Conservation (phyloP, 92 coral and sea anemone species). For the Epizoanthus fatuus region DNA sequence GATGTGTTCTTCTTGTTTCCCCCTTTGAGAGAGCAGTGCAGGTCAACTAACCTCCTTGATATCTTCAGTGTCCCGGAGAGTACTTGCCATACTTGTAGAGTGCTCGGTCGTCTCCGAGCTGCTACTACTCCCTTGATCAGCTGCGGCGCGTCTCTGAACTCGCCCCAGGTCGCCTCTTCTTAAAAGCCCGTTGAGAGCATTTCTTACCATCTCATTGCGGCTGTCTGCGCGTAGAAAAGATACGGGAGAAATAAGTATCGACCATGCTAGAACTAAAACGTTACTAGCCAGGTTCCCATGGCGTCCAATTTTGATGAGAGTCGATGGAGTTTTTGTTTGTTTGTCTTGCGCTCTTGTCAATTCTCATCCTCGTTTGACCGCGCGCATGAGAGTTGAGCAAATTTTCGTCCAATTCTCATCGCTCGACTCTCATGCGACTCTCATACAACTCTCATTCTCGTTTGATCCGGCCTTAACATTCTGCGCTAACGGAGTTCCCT, state of each 20-base stretch:
- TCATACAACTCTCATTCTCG: too few species aligned
- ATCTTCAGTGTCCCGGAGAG: slow-evolving; percentile 82
- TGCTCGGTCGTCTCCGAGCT: slow-evolving; percentile 64
- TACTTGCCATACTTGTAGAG: slow-evolving; percentile 67
- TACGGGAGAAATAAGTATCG: not conserved
- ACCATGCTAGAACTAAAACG: too few species aligned
- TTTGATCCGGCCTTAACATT: too few species aligned
- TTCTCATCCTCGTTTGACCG: too few species aligned
- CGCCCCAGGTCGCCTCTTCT: slow-evolving; percentile 63
- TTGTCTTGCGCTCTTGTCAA: too few species aligned
- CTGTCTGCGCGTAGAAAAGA: slow-evolving; percentile 65
- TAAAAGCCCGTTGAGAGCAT: slow-evolving; percentile 80
- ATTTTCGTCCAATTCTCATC: too few species aligned
- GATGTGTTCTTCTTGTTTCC: not conserved
- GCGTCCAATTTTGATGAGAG: too few species aligned
- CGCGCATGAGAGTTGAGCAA: too few species aligned
- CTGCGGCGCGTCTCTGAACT: slow-evolving; percentile 29
- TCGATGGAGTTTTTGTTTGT: too few species aligned
- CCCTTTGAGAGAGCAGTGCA: not conserved
- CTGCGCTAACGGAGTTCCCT: too few species aligned
- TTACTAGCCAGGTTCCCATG: too few species aligned
- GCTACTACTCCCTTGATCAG: slow-evolving; percentile 61
- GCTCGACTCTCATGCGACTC: too few species aligned
- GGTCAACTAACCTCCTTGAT: slow-evolving; percentile 75
- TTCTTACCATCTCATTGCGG: slow-evolving; percentile 80